A percentile compares a stretch with the other conserved stretches of the same genome.
phyloP scores from a whole-genome alignment of 2,888 invertebrate species.

The Taenaris catops region DNA sequence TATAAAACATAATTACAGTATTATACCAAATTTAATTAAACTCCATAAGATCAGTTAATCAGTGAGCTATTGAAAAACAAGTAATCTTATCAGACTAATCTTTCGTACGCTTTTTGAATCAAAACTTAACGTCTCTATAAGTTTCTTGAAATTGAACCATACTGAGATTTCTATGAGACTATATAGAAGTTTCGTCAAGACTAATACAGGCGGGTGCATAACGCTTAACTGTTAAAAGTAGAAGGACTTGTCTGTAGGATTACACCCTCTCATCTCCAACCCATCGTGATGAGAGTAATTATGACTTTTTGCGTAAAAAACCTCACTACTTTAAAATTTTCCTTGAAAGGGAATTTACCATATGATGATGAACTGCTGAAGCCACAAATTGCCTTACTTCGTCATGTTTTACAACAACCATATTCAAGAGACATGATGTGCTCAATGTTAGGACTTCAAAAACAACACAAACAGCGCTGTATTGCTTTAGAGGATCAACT shows the following conservation, averaged over 20 bases:
- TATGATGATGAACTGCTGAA: conserved; percentile 93
- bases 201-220: background rate
- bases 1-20: no score
- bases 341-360: conserved; percentile 86
- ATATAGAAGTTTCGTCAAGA: background rate
- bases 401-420: conserved; percentile 96
- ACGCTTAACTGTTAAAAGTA: conserved; percentile 2
- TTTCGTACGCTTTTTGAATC: no score
- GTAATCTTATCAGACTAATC: no score
- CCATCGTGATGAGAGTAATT: conserved; percentile 57
- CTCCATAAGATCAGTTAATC: no score
- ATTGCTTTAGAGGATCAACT: conserved; percentile 95
- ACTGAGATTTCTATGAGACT: no score
- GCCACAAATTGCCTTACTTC: conserved; percentile 92
- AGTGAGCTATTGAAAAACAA: no score
- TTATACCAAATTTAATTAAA: no score
- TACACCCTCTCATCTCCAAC: conserved; percentile 33
- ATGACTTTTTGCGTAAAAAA: conserved; percentile 69
- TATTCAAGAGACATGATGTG: conserved; percentile 98
- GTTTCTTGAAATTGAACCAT: no score
- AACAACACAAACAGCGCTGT: conserved; percentile 94
- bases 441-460: conserved; percentile 95
- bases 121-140: no score
- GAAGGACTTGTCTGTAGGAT: conserved; percentile 41
- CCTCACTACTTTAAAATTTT: conserved; percentile 85